Evolutionary conservation across 2,888 invertebrate species (phyloP).

Genomic region (Carpatolechia fugitivella): DNA sequence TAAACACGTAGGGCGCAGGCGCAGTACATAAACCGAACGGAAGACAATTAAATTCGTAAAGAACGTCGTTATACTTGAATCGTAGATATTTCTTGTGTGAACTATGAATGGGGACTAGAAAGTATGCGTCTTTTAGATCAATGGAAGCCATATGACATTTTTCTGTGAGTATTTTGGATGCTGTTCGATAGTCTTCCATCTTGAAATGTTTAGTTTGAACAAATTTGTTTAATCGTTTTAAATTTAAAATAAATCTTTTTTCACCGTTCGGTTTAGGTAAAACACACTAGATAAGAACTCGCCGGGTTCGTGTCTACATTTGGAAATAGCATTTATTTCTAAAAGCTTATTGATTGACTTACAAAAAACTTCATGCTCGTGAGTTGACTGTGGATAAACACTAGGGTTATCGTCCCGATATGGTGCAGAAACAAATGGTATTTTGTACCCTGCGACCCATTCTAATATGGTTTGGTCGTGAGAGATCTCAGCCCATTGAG

Average conservation of each 20-base stretch:
- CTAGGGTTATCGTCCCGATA: background rate
- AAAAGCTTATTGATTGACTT: conserved; percentile 8
- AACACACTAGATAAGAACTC: conserved; percentile 19
- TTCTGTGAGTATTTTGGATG: conserved; percentile 14
- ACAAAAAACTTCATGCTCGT: conserved; percentile 4
- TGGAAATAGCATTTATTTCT: conserved; percentile 11
- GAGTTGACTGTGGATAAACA: conserved; percentile 5
- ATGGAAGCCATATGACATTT: conserved; percentile 17
- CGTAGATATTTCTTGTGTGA: conserved; percentile 22
- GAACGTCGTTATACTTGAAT: conserved; percentile 12
- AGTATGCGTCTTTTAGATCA: conserved; percentile 23
- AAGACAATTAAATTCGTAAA: conserved; percentile 25
- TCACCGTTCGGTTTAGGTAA: conserved; percentile 20
- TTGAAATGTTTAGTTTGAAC: conserved; percentile 20
- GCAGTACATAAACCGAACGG: conserved; percentile 25
- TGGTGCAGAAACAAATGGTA: conserved; percentile 10
- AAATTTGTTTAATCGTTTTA: conserved; percentile 22
- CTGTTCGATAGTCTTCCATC: conserved; percentile 24
- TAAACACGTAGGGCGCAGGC: conserved; percentile 25
- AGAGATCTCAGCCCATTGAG: conserved; percentile 7
- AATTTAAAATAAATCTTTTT: conserved; percentile 19
- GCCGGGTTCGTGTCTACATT: background rate
- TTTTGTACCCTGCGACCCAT: conserved; percentile 16
- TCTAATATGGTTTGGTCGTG: conserved; percentile 2
- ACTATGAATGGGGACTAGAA: conserved; percentile 16